Base-by-base conservation (phyloP, 1,140 invertebrate species). In the Ceratosolen solmsi region DNA sequence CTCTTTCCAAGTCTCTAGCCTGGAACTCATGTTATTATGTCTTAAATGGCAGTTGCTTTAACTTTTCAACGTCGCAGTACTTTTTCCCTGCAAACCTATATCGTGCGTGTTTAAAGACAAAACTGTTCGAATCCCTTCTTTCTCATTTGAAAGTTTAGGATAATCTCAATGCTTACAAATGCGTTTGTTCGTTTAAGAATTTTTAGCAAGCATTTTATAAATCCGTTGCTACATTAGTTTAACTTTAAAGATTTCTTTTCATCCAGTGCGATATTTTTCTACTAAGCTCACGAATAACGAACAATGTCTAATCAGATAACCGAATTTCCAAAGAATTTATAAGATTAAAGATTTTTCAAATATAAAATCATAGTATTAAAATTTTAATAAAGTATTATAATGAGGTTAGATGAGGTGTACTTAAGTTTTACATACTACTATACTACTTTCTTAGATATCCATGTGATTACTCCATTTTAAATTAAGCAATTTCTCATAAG, bases 31-130 rank as follows among this genome's bases (percentile, higher is more conserved):
- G 41, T 80, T 80, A 74, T 63, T 49, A 65, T 30, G 17, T 27
- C 58, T 73, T 68, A 80, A 80, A 49, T 58, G 71, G 38, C 41
- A 9, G 54, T 30, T 54, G 71, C 79, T 80, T 80, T 74, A 80
- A 80, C 79, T 80, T 68, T 73, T 80, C 54, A 73, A 20, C 7
- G 5, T 27, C 36, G 60, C 33, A 58, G 38, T n/a, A 58, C 22
- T 58, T 25, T n/a, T n/a, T 58, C 5, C 15, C 5, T 15, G 56
- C 56, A n/a, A n/a, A n/a, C 22, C 56, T 11, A 5, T n/a, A 71
- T 79, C 36, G 36, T 25, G 25, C 22, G 30, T 56, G 46, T 78
- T 78, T 36, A 70, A 36, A 30, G 25, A 38, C 38, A 20, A 54
- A 54, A 54, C 41, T n/a, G n/a, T n/a, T n/a, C n/a, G n/a, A n/a